phyloP scores from a whole-genome alignment of 2,888 invertebrate species.

The Carpatolechia fugitivella region DNA sequence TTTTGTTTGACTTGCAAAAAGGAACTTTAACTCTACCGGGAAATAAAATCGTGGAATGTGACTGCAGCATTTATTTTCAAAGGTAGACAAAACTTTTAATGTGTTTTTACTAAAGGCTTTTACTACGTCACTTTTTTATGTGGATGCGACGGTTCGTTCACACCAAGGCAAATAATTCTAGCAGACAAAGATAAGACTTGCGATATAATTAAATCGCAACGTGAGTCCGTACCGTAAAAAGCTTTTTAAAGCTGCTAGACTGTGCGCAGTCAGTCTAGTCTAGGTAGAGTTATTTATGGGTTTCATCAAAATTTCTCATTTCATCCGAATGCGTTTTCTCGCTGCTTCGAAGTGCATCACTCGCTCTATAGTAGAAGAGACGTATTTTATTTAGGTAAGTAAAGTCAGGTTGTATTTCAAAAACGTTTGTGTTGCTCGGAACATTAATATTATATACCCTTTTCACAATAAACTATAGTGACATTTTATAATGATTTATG shows the following conservation, averaged over 20 bases:
- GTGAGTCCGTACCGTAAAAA: conserved; percentile 7
- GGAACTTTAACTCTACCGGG: conserved; percentile 8
- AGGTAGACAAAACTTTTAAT: not conserved
- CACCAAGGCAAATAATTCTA: not conserved
- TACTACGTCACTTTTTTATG: not conserved
- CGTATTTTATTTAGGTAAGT: too few relatives aligned
- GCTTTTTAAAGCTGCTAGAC: not conserved
- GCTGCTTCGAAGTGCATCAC: conserved; percentile 8
- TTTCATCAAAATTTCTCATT: conserved; percentile 19
- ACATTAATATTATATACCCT: too few relatives aligned
- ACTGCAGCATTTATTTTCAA: not conserved
- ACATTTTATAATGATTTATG: too few relatives aligned
- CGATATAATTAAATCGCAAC: conserved; percentile 2
- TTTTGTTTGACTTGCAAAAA: conserved; percentile 22
- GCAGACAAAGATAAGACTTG: conserved; percentile 1
- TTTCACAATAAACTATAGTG: too few relatives aligned
- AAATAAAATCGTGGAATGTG: not conserved
- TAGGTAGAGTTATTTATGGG: not conserved
- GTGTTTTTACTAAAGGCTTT: not conserved
- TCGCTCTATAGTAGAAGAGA: not conserved
- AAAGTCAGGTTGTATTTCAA: too few relatives aligned
- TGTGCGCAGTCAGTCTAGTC: not conserved
- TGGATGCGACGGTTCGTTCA: not conserved
- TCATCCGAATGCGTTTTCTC: conserved; percentile 13
- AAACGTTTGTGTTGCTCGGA: too few relatives aligned